Evolutionary conservation across 2,888 invertebrate genomes (phyloP).

Genomic region (Chymomyza caudatula): DNA sequence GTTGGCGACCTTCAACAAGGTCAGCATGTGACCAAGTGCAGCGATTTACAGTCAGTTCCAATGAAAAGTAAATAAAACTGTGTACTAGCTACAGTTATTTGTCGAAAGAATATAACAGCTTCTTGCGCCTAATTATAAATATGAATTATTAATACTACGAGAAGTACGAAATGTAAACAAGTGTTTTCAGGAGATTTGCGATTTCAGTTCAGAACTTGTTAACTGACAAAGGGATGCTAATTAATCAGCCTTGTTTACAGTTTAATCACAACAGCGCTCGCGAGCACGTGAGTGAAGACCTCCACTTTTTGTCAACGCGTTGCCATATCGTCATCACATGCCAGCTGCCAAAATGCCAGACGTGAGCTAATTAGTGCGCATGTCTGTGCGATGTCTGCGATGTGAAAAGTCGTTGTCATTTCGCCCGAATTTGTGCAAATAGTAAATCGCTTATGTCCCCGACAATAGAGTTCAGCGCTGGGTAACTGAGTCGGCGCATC

Average conservation of each 20-base stretch:
- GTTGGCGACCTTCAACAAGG: slow-evolving; percentile 65
- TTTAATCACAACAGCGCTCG: background rate
- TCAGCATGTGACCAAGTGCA: slow-evolving; percentile 23
- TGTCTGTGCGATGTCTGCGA: background rate
- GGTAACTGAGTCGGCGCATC: background rate
- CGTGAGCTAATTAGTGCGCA: background rate
- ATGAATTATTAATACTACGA: background rate
- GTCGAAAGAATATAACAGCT: background rate
- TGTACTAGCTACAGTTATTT: background rate
- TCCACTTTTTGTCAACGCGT: background rate
- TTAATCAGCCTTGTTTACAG: slow-evolving; percentile 59
- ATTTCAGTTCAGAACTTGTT: slow-evolving; percentile 12
- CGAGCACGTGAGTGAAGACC: slow-evolving; percentile 58
- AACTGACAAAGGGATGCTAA: slow-evolving; percentile 59
- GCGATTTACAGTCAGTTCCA: background rate
- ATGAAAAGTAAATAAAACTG: background rate
- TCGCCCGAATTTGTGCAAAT: background rate
- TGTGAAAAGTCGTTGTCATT: background rate
- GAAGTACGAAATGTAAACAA: background rate
- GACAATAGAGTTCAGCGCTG: background rate
- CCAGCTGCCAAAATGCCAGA: background rate
- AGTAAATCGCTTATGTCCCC: background rate
- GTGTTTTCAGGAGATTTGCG: background rate
- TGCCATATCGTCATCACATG: background rate
- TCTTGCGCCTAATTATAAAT: background rate